Percentiles rank a stretch among this genome's conserved stretches.
Evolutionary conservation across 2,888 invertebrate genomes (phyloP).

Genomic region (Stegophylla sp.): DNA sequence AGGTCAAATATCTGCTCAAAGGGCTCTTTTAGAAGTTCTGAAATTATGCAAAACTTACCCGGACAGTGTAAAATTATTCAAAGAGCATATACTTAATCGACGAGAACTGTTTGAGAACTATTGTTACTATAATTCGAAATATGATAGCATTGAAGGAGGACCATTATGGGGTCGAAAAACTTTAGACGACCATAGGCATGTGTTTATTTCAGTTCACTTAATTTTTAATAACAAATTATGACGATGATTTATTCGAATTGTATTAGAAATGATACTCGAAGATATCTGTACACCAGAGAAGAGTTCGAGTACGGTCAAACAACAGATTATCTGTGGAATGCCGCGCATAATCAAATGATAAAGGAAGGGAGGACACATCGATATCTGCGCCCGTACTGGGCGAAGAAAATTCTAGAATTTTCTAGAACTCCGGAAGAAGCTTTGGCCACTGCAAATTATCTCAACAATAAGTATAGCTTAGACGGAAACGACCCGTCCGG

Average conservation of each 20-base stretch:
- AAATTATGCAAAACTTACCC: constrained; percentile 71
- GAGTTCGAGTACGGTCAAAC: constrained; percentile 77
- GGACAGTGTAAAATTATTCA: constrained; percentile 78
- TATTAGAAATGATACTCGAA: constrained; percentile 78
- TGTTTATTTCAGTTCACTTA: too few relatives aligned
- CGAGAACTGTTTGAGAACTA: constrained; percentile 88
- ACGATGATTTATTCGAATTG: constrained; percentile 60
- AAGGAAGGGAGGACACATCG: constrained; percentile 91
- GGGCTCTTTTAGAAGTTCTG: constrained; percentile 77
- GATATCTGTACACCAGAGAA: constrained; percentile 75
- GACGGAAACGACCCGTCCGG: constrained; percentile 91
- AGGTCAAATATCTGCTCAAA: constrained; percentile 85
- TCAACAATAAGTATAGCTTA: constrained; percentile 86
- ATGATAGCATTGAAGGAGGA: constrained; percentile 81
- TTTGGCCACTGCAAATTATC: constrained; percentile 76
- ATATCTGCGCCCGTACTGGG: constrained; percentile 94
- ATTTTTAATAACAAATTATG: constrained; percentile 10
- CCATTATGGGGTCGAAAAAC: constrained; percentile 82
- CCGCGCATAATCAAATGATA: constrained; percentile 82
- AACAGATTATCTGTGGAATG: constrained; percentile 90
- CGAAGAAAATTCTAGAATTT: constrained; percentile 93
- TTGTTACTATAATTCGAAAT: constrained; percentile 85
- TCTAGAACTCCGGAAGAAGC: constrained; percentile 80
- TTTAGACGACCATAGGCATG: constrained; percentile 75
- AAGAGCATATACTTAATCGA: constrained; percentile 86